A percentile compares a stretch with the other conserved stretches of the same genome.
These are phyloP conservation scores for Hepsetus odoe DNA, from an alignment of 2,113 vertebrate species.

Conservation along the genomic window DNA sequence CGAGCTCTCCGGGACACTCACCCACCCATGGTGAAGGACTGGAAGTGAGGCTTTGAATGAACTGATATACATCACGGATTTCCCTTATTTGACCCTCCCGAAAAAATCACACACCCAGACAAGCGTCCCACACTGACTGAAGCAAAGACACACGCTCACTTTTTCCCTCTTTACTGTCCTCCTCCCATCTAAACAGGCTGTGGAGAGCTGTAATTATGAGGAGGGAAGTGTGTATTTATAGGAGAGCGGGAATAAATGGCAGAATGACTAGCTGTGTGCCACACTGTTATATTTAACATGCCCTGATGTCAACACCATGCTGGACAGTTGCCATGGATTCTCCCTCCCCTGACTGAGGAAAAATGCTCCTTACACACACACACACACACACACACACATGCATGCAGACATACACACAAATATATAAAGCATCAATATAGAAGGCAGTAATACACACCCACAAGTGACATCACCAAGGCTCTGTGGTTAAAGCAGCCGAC, in stretches of 20 bases:
- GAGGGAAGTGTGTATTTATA: constrained; percentile 79
- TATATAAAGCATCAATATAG: background rate
- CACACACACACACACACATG: too few species aligned
- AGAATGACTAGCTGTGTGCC: constrained; percentile 72
- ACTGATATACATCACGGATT: constrained; percentile 31
- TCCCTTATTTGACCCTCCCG: constrained; percentile 55
- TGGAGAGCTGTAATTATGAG: constrained; percentile 71
- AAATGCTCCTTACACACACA: constrained; percentile 67
- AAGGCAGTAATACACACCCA: background rate
- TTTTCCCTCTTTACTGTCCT: constrained; percentile 49
- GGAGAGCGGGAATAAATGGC: constrained; percentile 68
- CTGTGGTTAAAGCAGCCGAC: background rate
- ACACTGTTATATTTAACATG: constrained; percentile 75
- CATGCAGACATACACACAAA: background rate
- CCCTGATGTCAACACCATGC: constrained; percentile 75
- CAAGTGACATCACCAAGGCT: background rate
- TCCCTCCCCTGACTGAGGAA: constrained; percentile 62
- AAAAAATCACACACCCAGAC: constrained; percentile 39
- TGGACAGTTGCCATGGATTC: constrained; percentile 76
- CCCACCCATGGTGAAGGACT: background rate
- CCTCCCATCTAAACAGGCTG: constrained; percentile 70
- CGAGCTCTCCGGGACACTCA: too few species aligned
- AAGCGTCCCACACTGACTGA: background rate
- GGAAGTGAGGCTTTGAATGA: background rate
- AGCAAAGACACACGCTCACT: constrained; percentile 3